These are phyloP conservation scores for Callimorpha dominula DNA, from an alignment of 2,888 invertebrate genomes.

Conservation along the genomic window DNA sequence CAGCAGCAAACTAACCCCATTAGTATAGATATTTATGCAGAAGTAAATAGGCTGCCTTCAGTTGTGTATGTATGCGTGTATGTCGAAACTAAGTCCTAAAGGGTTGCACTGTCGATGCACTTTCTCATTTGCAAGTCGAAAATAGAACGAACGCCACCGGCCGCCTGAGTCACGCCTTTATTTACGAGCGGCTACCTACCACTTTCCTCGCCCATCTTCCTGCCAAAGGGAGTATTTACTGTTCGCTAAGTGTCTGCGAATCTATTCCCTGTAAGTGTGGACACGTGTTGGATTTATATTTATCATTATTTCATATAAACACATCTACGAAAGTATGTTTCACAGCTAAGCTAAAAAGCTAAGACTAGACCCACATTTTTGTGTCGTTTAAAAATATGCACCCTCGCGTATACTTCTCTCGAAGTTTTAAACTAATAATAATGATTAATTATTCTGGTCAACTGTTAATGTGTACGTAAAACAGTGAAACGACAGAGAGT, in stretches of 20 bases:
- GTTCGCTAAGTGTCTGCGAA: constrained; percentile 59
- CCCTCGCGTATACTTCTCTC: constrained; percentile 34
- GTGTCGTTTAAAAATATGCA: constrained; percentile 39
- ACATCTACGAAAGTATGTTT: constrained; percentile 35
- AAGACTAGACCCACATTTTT: constrained; percentile 39
- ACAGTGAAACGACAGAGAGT: constrained; percentile 49
- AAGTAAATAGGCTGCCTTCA: constrained; percentile 35
- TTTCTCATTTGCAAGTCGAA: constrained; percentile 82
- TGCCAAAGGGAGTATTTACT: constrained; percentile 58
- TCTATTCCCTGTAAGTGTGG: constrained; percentile 44
- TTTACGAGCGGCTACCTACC: constrained; percentile 69
- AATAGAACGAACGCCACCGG: constrained; percentile 67
- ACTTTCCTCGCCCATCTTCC: constrained; percentile 66
- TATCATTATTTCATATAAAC: constrained; percentile 23
- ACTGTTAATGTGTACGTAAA: constrained; percentile 39
- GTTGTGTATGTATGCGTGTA: constrained; percentile 28
- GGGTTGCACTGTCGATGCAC: constrained; percentile 67
- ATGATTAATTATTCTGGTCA: constrained; percentile 48
- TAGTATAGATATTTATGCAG: constrained; percentile 32
- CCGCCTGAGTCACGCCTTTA: constrained; percentile 75
- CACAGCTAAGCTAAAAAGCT: too few species aligned
- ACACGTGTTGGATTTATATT: constrained; percentile 42
- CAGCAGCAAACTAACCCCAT: constrained; percentile 28
- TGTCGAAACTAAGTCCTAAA: constrained; percentile 37
- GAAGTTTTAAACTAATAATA: constrained; percentile 37